Evolutionary conservation across 2,113 vertebrate genomes (phyloP).

Genomic region (Caretta caretta): DNA sequence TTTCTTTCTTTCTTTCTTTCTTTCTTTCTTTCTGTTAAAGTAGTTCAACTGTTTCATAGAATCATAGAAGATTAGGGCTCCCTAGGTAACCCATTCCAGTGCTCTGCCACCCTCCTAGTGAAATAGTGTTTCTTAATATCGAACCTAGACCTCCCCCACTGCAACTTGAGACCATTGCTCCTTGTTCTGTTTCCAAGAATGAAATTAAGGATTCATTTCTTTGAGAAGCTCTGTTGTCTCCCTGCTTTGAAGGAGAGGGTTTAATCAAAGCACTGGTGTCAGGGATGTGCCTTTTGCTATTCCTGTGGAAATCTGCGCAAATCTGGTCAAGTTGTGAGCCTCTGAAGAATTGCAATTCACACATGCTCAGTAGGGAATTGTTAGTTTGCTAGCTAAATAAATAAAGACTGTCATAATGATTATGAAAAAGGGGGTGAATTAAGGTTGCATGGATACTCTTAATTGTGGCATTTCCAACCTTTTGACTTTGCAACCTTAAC

Average conservation of each 20-base stretch:
- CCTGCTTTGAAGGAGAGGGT: not conserved
- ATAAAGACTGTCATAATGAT: not conserved
- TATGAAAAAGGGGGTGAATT: not conserved
- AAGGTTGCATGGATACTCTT: not conserved
- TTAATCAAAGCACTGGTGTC: conserved; percentile 29
- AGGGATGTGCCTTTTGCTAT: not conserved
- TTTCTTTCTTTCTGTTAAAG: not conserved
- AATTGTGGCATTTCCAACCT: not conserved
- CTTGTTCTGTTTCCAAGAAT: no score
- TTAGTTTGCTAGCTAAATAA: not conserved
- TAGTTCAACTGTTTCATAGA: not conserved
- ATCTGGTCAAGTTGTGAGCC: not conserved
- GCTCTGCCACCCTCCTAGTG: no score
- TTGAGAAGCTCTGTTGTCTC: not conserved
- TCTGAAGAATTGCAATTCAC: not conserved
- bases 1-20: not conserved
- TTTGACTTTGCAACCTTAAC: not conserved
- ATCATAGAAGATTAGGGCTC: no score
- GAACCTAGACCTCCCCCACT: no score
- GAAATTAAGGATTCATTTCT: not conserved
- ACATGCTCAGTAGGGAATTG: not conserved
- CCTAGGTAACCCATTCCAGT: no score
- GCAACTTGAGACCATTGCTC: no score
- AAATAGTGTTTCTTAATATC: no score
- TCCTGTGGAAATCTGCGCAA: conserved; percentile 8